Conservation (phyloP, 2,113 vertebrate genomes). For the Sapayoa aenigma region DNA sequence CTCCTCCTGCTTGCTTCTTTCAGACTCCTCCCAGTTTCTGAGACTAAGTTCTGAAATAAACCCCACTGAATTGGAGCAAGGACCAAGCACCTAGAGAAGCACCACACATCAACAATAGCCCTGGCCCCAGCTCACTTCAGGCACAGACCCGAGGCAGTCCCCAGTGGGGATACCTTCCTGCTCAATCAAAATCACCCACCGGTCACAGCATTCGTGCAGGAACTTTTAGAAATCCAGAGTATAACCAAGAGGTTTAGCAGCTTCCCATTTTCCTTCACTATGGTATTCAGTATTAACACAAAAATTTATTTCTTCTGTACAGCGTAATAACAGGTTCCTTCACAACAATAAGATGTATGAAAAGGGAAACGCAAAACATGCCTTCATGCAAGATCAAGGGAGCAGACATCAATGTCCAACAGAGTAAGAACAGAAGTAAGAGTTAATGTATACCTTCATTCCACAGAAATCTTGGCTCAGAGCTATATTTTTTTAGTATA, state of each 20-base stretch:
- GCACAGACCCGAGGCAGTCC: not conserved
- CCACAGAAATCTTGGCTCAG: not conserved
- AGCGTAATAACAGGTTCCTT: not conserved
- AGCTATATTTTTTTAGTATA: not conserved
- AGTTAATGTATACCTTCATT: not conserved
- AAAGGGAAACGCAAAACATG: not conserved
- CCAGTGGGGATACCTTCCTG: not conserved
- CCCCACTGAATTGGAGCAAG: rapidly evolving
- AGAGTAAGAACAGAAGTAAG: not conserved
- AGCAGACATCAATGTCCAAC: not conserved
- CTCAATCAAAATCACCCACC: rapidly evolving
- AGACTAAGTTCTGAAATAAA: not conserved
- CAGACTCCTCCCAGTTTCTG: not conserved
- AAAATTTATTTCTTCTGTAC: not conserved
- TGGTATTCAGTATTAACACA: not conserved
- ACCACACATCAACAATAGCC: rapidly evolving
- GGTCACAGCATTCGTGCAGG: rapidly evolving
- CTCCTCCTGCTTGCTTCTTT: not conserved
- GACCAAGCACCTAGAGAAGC: not conserved
- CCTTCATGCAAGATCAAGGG: not conserved
- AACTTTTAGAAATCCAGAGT: not conserved
- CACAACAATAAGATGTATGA: not conserved
- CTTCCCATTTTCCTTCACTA: not conserved
- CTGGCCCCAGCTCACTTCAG: rapidly evolving
- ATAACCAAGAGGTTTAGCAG: not conserved